A percentile compares a stretch with the other conserved stretches of the same genome.
Evolutionary conservation across 2,113 vertebrate species (phyloP).

Genomic region (Hylia prasina): DNA sequence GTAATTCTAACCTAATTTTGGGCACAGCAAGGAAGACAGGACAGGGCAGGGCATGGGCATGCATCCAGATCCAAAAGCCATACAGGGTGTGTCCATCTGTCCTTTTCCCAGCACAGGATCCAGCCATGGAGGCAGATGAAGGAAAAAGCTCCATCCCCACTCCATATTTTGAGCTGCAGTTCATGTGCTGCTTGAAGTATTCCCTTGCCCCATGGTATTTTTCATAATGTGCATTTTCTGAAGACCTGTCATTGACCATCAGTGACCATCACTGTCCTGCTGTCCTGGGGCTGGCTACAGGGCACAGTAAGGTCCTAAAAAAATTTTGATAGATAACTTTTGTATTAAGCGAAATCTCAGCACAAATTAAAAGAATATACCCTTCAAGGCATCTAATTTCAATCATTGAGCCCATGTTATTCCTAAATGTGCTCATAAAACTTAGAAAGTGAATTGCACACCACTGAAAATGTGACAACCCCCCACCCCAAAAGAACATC

Average conservation of each 20-base stretch:
- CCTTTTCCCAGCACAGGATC: not conserved
- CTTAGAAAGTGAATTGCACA: not conserved
- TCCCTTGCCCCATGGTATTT: not conserved
- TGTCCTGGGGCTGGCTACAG: not conserved
- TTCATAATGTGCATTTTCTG: not conserved
- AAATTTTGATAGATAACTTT: not conserved
- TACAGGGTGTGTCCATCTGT: accelerated
- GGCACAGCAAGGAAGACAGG: not conserved
- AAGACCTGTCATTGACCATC: not conserved
- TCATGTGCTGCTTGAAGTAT: accelerated
- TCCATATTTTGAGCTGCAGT: accelerated
- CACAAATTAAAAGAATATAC: not conserved
- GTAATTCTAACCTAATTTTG: not conserved
- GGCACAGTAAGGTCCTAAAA: not conserved
- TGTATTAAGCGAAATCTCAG: not conserved
- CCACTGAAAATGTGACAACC: not conserved
- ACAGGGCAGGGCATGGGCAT: not conserved
- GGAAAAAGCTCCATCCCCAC: not conserved
- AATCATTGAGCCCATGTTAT: accelerated
- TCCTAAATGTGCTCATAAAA: not conserved
- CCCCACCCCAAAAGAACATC: not conserved
- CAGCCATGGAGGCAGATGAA: not conserved
- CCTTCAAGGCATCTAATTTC: not conserved
- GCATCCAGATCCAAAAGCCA: not conserved
- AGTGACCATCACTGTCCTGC: not conserved